Evolutionary conservation across 2,113 vertebrate genomes (phyloP).

Genomic region (Alces alces): DNA sequence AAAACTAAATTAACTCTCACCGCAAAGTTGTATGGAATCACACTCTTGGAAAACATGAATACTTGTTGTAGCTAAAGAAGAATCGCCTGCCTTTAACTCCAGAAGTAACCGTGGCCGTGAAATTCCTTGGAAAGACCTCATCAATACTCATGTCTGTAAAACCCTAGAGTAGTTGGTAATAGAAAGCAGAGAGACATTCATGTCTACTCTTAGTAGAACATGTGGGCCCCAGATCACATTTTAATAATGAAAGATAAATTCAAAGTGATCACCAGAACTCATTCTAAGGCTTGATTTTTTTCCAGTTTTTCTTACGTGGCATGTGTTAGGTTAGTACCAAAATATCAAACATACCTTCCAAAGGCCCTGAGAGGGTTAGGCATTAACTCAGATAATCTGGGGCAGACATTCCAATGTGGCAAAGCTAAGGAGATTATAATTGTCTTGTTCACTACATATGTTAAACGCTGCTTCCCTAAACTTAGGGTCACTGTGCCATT

Average conservation of each 20-base stretch:
- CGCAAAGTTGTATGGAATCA: constrained; percentile 44
- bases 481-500: background rate
- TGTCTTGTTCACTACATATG: background rate
- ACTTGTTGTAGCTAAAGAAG: constrained; percentile 43
- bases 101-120: constrained; percentile 58
- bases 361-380: background rate
- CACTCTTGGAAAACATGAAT: constrained; percentile 44
- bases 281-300: constrained; percentile 57
- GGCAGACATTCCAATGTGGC: constrained; percentile 5
- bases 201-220: constrained; percentile 55
- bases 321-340: constrained; percentile 50
- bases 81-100: constrained; percentile 54
- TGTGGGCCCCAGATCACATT: constrained; percentile 60
- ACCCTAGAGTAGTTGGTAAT: constrained; percentile 52
- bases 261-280: constrained; percentile 68
- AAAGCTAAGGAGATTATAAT: background rate
- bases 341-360: constrained; percentile 50
- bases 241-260: constrained; percentile 67
- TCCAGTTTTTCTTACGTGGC: background rate
- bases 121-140: constrained; percentile 65
- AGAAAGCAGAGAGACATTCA: constrained; percentile 50
- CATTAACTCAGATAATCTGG: background rate
- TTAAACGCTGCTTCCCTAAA: background rate
- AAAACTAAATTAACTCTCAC: constrained; percentile 64
- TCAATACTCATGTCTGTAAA: constrained; percentile 66